Evolutionary conservation across 2,113 vertebrate genomes (phyloP).

Genomic region (Scophthalmus maximus): DNA sequence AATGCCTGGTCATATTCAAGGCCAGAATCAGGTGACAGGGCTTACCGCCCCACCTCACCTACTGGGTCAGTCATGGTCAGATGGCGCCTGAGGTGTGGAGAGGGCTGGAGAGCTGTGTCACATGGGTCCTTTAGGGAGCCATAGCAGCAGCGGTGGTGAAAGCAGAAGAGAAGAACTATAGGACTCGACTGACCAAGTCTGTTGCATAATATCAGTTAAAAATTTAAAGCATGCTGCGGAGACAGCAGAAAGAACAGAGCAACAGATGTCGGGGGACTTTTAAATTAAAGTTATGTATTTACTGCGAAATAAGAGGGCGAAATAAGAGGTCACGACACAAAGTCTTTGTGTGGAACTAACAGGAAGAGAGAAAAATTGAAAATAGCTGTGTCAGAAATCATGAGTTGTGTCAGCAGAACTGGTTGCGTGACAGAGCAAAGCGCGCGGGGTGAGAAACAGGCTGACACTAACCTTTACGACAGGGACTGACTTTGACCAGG

Average conservation of each 20-base stretch:
- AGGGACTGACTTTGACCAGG: slow-evolving; percentile 90
- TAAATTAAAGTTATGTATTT: not conserved
- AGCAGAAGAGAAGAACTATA: slow-evolving; percentile 7
- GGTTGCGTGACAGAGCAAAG: too few relatives aligned
- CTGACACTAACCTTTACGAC: slow-evolving; percentile 86
- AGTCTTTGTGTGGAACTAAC: not conserved
- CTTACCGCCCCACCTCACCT: slow-evolving; percentile 51
- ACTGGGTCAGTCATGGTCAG: slow-evolving; percentile 61
- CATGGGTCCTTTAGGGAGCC: slow-evolving; percentile 49
- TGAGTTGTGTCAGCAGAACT: not conserved
- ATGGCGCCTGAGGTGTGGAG: slow-evolving; percentile 42
- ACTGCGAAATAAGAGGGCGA: not conserved
- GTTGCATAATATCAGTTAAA: too few relatives aligned
- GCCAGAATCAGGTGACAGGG: slow-evolving; percentile 72
- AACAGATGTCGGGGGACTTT: not conserved
- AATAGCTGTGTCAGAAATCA: not conserved
- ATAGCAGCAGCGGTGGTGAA: slow-evolving; percentile 15
- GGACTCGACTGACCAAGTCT: not conserved
- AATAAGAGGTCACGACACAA: too few relatives aligned
- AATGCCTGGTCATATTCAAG: slow-evolving; percentile 39
- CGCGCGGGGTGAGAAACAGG: too few relatives aligned
- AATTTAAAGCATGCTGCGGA: not conserved
- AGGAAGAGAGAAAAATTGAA: not conserved
- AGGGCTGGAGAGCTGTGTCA: slow-evolving; percentile 57
- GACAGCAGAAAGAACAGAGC: not conserved